A percentile compares a stretch with the other conserved stretches of the same genome.
These are phyloP conservation scores for Tetrapedia diversipes DNA, from an alignment of 2,888 invertebrate species.

Conservation along the genomic window DNA sequence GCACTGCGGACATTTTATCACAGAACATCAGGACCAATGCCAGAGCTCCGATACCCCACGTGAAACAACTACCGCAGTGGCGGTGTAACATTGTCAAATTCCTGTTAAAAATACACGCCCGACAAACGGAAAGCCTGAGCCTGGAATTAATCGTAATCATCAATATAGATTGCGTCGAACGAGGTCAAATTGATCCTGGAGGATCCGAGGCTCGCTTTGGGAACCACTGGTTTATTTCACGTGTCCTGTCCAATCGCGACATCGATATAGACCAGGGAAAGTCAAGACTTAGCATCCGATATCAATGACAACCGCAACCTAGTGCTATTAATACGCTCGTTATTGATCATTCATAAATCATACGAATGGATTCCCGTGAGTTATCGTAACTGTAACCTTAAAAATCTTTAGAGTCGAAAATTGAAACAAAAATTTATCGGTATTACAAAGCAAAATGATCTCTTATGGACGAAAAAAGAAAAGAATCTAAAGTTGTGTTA, in stretches of 20 bases:
- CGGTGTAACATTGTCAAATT: background rate
- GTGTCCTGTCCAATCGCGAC: background rate
- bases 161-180: background rate
- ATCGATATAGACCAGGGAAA: constrained; percentile 5
- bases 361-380: background rate
- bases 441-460: too few relatives aligned
- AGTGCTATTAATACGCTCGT: constrained; percentile 13
- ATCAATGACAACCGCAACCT: constrained; percentile 17
- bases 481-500: background rate
- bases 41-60: background rate
- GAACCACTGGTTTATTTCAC: background rate
- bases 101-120: background rate
- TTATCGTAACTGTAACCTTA: background rate
- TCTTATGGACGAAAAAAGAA: background rate
- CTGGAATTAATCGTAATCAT: background rate
- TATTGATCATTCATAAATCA: constrained; percentile 14
- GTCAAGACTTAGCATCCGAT: constrained; percentile 12
- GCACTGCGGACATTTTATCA: constrained; percentile 1
- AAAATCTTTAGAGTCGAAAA: too few relatives aligned
- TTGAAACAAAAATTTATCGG: too few relatives aligned
- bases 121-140: background rate
- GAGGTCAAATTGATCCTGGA: background rate
- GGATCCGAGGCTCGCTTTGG: background rate
- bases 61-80: background rate
- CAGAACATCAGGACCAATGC: background rate